Conservation (phyloP, 2,797 vertebrate species). For the Gephyroberyx darwinii region DNA sequence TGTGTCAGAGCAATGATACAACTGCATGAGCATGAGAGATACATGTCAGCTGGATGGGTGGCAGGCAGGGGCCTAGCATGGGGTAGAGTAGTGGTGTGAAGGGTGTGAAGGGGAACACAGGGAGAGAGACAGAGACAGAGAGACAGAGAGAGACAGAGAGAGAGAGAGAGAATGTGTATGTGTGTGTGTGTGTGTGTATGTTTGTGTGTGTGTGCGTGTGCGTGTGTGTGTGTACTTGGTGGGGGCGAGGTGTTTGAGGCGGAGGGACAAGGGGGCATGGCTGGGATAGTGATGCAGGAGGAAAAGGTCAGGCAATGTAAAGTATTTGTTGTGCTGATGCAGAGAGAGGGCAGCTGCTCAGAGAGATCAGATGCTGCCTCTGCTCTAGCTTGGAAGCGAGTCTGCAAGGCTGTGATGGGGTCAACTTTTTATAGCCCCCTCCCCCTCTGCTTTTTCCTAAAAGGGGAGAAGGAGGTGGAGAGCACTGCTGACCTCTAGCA, state of each 20-base stretch:
- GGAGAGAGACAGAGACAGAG: background rate
- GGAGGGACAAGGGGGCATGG: slow-evolving; percentile 58
- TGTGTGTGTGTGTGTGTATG: slow-evolving; percentile 31
- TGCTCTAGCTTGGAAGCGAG: slow-evolving; percentile 70
- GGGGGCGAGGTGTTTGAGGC: slow-evolving; percentile 35
- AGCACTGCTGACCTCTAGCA: slow-evolving; percentile 52
- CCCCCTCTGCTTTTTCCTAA: slow-evolving; percentile 69
- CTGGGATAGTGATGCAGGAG: slow-evolving; percentile 79
- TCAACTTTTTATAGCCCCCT: slow-evolving; percentile 85
- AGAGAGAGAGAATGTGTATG: background rate
- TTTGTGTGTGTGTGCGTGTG: slow-evolving; percentile 19
- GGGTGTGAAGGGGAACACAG: slow-evolving; percentile 61
- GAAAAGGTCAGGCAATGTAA: slow-evolving; percentile 86
- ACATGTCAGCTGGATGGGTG: slow-evolving; percentile 70
- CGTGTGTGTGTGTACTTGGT: slow-evolving; percentile 17
- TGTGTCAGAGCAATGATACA: slow-evolving; percentile 73
- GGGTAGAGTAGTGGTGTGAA: slow-evolving; percentile 70
- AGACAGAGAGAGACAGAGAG: background rate
- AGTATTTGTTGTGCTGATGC: slow-evolving; percentile 89
- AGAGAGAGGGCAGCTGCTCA: slow-evolving; percentile 85
- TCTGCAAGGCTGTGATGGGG: slow-evolving; percentile 75
- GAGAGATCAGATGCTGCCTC: slow-evolving; percentile 81
- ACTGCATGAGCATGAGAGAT: slow-evolving; percentile 67
- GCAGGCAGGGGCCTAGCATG: slow-evolving; percentile 63
- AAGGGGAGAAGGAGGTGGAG: slow-evolving; percentile 65